Conservation (phyloP, 2,888 invertebrate species). For the Dolichomitus sp. region DNA sequence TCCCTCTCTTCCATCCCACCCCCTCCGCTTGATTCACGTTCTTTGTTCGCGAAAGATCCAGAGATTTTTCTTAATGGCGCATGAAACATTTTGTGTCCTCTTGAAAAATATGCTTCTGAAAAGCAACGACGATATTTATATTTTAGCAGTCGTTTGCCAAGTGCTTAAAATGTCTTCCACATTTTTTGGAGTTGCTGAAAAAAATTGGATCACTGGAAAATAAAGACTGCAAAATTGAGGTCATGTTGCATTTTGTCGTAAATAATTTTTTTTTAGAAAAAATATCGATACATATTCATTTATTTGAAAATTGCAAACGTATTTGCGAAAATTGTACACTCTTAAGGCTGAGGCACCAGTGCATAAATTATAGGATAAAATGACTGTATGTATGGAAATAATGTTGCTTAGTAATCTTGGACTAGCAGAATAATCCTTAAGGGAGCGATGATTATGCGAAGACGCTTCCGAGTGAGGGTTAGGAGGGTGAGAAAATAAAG, state of each 20-base stretch:
- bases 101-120: constrained; percentile 23
- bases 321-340: background rate
- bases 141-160: background rate
- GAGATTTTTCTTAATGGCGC: constrained; percentile 44
- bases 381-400: background rate
- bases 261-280: too few relatives aligned
- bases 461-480: background rate
- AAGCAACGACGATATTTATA: constrained; percentile 12
- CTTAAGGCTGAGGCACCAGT: background rate
- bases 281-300: too few relatives aligned
- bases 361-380: constrained; percentile 1
- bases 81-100: constrained; percentile 24
- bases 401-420: constrained; percentile 1
- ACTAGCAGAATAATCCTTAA: background rate
- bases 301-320: background rate
- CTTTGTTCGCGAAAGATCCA: constrained; percentile 47
- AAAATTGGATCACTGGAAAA: background rate
- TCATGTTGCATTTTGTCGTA: too few relatives aligned
- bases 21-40: constrained; percentile 42
- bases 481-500: background rate
- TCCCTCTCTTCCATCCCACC: constrained; percentile 30
- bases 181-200: background rate
- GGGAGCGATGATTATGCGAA: constrained; percentile 19
- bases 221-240: background rate
- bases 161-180: background rate